A percentile compares a stretch with the other conserved stretches of the same genome.
These are phyloP conservation scores for Mastomys natalensis DNA, from an alignment of 2,113 vertebrate genomes.

Conservation along the genomic window DNA sequence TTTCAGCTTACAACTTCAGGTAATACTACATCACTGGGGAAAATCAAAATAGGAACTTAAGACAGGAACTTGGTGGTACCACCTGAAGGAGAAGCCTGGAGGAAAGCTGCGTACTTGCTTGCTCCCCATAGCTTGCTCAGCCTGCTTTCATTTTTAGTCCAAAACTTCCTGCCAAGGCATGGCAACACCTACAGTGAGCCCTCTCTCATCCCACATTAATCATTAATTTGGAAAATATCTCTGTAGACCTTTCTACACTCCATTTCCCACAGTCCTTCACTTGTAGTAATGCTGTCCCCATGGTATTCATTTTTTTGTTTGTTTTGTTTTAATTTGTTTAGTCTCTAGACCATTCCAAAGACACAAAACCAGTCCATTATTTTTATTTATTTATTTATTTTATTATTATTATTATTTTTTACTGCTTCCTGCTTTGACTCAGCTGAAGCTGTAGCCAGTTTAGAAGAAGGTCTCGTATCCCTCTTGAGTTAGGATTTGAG, in stretches of 20 bases:
- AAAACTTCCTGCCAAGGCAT: neutral
- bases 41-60: neutral
- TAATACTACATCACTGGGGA: neutral
- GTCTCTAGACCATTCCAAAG: conserved; percentile 66
- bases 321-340: neutral
- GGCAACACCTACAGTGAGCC: neutral
- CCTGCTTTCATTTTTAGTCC: neutral
- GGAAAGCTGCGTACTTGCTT: neutral
- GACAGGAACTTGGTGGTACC: neutral
- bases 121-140: neutral
- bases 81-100: neutral
- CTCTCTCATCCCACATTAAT: neutral
- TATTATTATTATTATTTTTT: too few relatives aligned
- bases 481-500: conserved; percentile 55
- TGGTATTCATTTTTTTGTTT: neutral
- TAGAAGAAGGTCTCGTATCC: conserved; percentile 48
- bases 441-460: neutral
- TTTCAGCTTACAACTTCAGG: neutral
- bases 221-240: neutral
- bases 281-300: conserved; percentile 77
- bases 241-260: neutral
- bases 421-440: conserved; percentile 47
- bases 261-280: conserved; percentile 77
- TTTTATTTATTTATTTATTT: too few relatives aligned
- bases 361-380: conserved; percentile 68